Evolutionary conservation across 2,888 invertebrate species (phyloP).

Genomic region (Cecidostiba fungosa): DNA sequence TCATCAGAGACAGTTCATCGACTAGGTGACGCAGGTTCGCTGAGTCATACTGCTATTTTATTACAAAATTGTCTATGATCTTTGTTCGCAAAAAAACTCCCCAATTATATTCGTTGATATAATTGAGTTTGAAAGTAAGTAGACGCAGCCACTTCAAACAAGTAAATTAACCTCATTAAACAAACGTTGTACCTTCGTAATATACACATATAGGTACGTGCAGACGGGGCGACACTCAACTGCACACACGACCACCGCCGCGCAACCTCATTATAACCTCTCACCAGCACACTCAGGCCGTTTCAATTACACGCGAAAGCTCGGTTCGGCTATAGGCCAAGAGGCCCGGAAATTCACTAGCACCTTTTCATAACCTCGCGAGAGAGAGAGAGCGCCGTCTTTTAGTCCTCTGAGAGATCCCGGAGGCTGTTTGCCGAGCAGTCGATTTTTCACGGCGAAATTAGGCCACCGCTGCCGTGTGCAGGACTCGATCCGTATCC

Average conservation of each 20-base stretch:
- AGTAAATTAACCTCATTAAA: not conserved
- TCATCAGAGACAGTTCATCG: no score
- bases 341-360: not conserved
- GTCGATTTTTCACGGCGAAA: constrained; percentile 49
- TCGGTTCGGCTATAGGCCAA: not conserved
- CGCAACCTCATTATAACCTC: constrained; percentile 43
- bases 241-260: not conserved
- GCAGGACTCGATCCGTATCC: not conserved
- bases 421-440: constrained; percentile 39
- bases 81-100: no score
- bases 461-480: constrained; percentile 29
- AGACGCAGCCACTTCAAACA: no score
- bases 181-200: no score
- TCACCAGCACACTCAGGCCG: not conserved
- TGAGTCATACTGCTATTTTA: no score
- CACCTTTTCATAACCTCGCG: not conserved
- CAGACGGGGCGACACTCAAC: not conserved
- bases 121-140: no score
- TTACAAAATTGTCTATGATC: no score
- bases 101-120: no score
- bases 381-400: no score
- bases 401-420: not conserved
- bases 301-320: not conserved
- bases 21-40: no score
- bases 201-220: not conserved